Evolutionary conservation across 2,113 vertebrate genomes (phyloP), one percentile per base, ranked within the genome.

Genomic region (Mionectes macconnelli): DNA sequence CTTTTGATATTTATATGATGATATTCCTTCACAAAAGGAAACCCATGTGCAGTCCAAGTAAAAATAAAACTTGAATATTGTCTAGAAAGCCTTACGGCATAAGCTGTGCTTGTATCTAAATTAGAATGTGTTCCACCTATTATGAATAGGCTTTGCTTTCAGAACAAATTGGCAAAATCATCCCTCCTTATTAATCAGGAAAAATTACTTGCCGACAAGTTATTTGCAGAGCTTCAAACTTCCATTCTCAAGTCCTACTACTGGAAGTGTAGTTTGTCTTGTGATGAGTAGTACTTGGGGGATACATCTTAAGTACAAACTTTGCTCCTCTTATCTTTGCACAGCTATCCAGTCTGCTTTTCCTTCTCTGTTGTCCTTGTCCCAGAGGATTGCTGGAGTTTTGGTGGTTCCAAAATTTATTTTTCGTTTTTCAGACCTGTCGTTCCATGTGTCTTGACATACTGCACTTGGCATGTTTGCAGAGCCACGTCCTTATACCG

Each of bases 31-130:
- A 49, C 55, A 55, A 42, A 84, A 81, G 60, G 19, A n/a, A 59
- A 19, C 25, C 31, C 8, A 30, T 0, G 0, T 81, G 35, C 10
- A 66, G 37, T 57, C 68, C 37, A 53, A 74, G 28, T 73, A 8
- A 81, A 93, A 77, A 55, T 33, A 50, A 66, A 80, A 62, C 23
- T 35, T 47, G 25, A 70, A 7, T 47, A 37, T 47, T 75, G 21
- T 40, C 33, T 82, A 42, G 80, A 63, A 70, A 72, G 67, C 39
- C 21, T 67, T 39, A 39, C 5, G 70, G 19, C 5, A 39, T 31
- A 63, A 77, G 53, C 50, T 5, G 2, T 0, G 1, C 64, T 81
- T 69, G 16, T 68, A 33, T 77, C 7, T 20, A 77, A 80, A 62
- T 21, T 5, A 57, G 25, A 64, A n/a, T 12, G 21, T 44, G 13